Percentiles rank a stretch among this genome's conserved stretches.
These are phyloP conservation scores for Acanthosepion pharaonis DNA, from an alignment of 2,888 invertebrate genomes.

Conservation along the genomic window DNA sequence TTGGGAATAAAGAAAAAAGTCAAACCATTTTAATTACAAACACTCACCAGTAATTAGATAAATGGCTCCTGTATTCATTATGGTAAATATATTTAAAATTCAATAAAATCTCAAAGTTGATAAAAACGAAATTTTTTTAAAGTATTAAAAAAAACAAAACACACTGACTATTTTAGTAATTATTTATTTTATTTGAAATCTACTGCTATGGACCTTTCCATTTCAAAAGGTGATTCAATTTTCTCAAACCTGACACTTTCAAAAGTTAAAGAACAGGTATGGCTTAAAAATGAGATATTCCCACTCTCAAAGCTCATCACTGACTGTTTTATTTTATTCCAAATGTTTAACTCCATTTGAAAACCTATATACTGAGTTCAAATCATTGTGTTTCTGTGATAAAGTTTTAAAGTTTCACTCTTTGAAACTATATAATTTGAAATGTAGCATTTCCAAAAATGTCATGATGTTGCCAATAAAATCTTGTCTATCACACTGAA, in stretches of 20 bases:
- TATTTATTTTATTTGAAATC: background rate
- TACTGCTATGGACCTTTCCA: background rate
- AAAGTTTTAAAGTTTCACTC: background rate
- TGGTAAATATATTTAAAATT: background rate
- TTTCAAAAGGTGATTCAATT: background rate
- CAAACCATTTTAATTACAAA: too few species aligned
- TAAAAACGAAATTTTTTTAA: background rate
- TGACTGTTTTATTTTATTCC: background rate
- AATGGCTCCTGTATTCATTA: background rate
- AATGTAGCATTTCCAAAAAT: too few species aligned
- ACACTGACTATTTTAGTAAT: background rate
- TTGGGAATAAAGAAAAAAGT: too few species aligned
- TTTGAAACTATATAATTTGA: background rate
- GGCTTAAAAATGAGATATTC: background rate
- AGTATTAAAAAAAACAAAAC: background rate
- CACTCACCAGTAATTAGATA: background rate
- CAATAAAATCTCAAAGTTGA: background rate
- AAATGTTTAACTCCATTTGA: background rate
- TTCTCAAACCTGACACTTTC: background rate
- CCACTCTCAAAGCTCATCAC: background rate
- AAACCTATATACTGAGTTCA: background rate
- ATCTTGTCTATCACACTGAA: too few species aligned
- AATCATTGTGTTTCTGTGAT: background rate
- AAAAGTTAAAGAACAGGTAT: background rate
- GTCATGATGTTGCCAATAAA: too few species aligned